These are phyloP conservation scores for Drosophila baimaii DNA, from an alignment of 1,140 invertebrate genomes.

Conservation along the genomic window DNA sequence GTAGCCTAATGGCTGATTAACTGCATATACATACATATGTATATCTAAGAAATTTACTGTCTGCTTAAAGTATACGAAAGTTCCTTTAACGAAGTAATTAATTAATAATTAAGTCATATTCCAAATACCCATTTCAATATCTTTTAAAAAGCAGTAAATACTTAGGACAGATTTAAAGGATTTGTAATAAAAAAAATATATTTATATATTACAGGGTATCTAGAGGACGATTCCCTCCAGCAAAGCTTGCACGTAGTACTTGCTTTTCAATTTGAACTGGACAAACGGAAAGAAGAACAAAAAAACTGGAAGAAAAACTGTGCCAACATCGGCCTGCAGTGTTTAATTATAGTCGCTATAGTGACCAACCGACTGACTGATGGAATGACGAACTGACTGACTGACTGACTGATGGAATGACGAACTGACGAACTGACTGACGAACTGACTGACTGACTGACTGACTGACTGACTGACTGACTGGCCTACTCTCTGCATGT, in stretches of 20 bases:
- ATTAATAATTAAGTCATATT: no score
- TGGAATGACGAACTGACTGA: background rate
- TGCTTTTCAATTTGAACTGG: conserved; percentile 56
- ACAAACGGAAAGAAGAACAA: conserved; percentile 37
- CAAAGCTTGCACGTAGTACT: background rate
- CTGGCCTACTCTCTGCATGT: conserved; percentile 10
- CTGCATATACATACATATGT: no score
- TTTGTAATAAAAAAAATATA: background rate
- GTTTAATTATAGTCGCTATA: conserved; percentile 66
- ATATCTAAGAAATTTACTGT: no score
- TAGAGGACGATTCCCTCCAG: background rate
- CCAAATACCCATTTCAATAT: no score
- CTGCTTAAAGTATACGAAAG: no score
- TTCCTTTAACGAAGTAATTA: no score
- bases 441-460: background rate
- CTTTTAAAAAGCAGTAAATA: no score
- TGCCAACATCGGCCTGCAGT: conserved; percentile 50
- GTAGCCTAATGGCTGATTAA: no score
- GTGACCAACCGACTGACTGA: conserved; percentile 13
- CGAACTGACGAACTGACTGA: background rate
- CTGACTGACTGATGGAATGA: conserved; percentile 3
- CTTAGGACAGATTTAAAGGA: no score
- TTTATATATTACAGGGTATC: conserved; percentile 19
- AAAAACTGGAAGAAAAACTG: conserved; percentile 36
- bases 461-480: conserved; percentile 8